Base-by-base conservation (phyloP, 2,888 invertebrate genomes). In the Trissolcus brochymenae region DNA sequence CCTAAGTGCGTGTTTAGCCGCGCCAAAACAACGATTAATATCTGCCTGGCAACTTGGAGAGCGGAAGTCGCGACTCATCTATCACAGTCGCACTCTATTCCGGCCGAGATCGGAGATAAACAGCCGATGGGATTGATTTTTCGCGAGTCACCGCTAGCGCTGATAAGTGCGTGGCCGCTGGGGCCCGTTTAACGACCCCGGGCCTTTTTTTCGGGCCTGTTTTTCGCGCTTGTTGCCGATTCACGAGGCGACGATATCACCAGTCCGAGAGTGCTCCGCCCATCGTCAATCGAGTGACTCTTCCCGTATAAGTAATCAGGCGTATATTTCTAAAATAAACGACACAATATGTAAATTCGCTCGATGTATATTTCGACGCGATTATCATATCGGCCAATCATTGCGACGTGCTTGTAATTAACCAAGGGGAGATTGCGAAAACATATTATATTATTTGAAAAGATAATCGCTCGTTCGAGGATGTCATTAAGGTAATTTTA, bases 101-200 rank as follows among this genome's bases (percentile, higher is more conserved):
- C 79, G 61, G 65, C 55, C 76, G 35, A 86, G 87, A 87, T 87
- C 83, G 87, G 6, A 87, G 88, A 88, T 88, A 87, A 84, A 85
- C 86, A 70, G 82, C 79, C 81, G 80, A 82, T 83, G 82, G 84
- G 83, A 84, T 85, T 84, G 82, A 84, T 79, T 82, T 78, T 19
- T 75, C 62, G 80, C 77, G 21, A 81, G 80, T 82, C 80, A 82
- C 64, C 66, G 60, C 17, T 17, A 70, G 60, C 74, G 72, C 62
- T 72, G 70, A 66, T 76, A 53, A 60, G 40, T 41, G 60, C 65
- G 46, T 59, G 19, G 19, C 19, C 19, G 19, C 25, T 2, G 25
- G 25, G 41, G 41, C 50, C 21, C 64, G 57, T 65, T 65, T 59
- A 59, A 72, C 65, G 59, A 59, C 65, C 72, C 55, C 49, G 41